Evolutionary conservation across 2,113 vertebrate species (phyloP), one percentile per base, ranked within the genome.

Genomic region (Entelurus aequoreus): DNA sequence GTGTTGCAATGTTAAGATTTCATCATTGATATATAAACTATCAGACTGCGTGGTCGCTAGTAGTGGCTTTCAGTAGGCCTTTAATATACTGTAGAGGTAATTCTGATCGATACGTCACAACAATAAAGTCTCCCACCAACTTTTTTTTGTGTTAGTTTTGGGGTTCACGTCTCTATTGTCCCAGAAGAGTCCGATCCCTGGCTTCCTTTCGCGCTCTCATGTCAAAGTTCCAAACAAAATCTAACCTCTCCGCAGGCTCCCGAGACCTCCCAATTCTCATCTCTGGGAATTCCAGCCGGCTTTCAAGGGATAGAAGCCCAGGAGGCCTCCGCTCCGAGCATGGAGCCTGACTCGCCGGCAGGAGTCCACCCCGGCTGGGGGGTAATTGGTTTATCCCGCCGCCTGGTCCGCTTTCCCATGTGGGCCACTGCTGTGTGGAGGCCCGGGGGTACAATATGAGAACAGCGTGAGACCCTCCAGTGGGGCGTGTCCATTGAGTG

Each of bases 401-500:
- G 83, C 86, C 83, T 70, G 87, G 74, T 63, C 80, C 40, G 88
- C 80, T 78, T 91, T 90, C 88, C 86, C 90, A 90, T 89, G 89
- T 88, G 86, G 86, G 81, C 85, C 82, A 87, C 89, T 88, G 90
- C 88, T 90, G 90, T 42, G 86, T 65, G 63, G 84, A 87, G 84
- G 85, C 84, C 77, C 71, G 53, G 60, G 78, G 80, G 81, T 79
- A 90, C 82, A 90, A 91, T 87, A 84, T 84, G 73, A 78, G 80
- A 86, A 84, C 87, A 90, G 90, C 87, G 28, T 84, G 90, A 86
- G 42, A 67, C 85, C 76, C 80, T 76, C 77, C 66, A 72, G 65
- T 61, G 68, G 51, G 28, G 73, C 77, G 53, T 55, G 48, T 66
- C 76, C 82, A 83, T 88, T 87, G 78, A 82, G 48, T 19, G 47